Evolutionary conservation across 1,140 invertebrate species (phyloP).

Genomic region (Musca vetustissima): DNA sequence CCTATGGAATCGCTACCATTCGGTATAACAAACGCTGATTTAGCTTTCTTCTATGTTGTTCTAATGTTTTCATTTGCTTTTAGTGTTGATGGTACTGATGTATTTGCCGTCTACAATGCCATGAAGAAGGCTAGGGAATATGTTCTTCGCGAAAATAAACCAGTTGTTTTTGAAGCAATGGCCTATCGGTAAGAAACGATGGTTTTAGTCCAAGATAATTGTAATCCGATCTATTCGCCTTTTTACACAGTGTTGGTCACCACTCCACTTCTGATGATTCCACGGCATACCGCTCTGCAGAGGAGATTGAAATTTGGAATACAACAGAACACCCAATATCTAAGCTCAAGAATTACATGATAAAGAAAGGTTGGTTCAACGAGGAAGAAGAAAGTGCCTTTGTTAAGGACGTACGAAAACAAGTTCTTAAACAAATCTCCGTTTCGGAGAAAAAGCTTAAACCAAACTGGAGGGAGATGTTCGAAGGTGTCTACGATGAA

Average conservation of each 20-base stretch:
- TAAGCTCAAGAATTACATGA: constrained; percentile 80
- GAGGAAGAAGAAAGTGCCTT: constrained; percentile 75
- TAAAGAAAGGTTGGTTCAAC: constrained; percentile 78
- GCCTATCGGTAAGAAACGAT: constrained; percentile 81
- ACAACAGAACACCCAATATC: constrained; percentile 76
- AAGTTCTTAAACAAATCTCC: constrained; percentile 78
- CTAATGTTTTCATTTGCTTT: too few species aligned
- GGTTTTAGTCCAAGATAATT: neutral
- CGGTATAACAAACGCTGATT: constrained; percentile 51
- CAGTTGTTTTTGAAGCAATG: constrained; percentile 96
- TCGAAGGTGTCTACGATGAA: constrained; percentile 88
- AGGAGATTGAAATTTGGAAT: constrained; percentile 86
- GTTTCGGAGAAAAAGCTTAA: constrained; percentile 82
- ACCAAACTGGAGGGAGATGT: constrained; percentile 85
- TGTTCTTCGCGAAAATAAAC: constrained; percentile 76
- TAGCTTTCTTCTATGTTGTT: too few species aligned
- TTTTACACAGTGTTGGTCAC: constrained; percentile 78
- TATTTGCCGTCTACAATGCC: constrained; percentile 92
- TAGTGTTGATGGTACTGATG: constrained; percentile 93
- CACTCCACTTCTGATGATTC: constrained; percentile 99
- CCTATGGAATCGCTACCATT: constrained; percentile 89
- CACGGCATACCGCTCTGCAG: constrained; percentile 84
- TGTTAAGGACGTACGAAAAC: constrained; percentile 70
- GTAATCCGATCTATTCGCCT: neutral
- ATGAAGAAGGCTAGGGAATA: constrained; percentile 81